A percentile compares a stretch with the other conserved stretches of the same genome.
These are phyloP conservation scores for Cochlearius cochlearius DNA, from an alignment of 2,113 vertebrate genomes.

Conservation along the genomic window DNA sequence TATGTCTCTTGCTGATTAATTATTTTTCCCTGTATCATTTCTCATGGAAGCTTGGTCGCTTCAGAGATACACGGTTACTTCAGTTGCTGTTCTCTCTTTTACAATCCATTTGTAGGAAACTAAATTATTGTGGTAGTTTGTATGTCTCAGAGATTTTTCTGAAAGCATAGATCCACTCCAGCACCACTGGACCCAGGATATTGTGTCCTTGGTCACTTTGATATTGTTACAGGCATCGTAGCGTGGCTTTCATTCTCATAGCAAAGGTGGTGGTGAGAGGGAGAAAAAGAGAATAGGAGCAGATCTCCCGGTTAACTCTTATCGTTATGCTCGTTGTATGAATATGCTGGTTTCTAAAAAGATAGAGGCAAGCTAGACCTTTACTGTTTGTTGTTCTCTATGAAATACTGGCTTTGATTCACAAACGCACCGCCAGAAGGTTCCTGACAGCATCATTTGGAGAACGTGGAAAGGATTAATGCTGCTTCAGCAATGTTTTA, in stretches of 20 bases:
- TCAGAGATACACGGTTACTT: not conserved
- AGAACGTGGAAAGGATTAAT: not conserved
- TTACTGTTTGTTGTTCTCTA: not conserved
- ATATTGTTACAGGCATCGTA: not conserved
- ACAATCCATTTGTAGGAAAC: not conserved
- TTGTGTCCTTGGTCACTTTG: not conserved
- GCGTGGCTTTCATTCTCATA: not conserved
- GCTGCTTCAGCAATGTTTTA: not conserved
- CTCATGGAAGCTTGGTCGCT: not conserved
- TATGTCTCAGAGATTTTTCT: not conserved
- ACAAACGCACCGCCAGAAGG: not conserved
- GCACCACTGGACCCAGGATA: not conserved
- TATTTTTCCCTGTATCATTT: not conserved
- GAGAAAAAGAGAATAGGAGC: not conserved
- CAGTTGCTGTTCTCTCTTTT: not conserved
- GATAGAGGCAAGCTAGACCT: not conserved
- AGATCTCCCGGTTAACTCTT: not conserved
- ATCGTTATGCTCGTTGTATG: not conserved
- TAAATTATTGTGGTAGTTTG: not conserved
- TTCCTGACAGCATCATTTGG: not conserved
- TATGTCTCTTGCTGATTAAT: not conserved
- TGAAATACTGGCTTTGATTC: not conserved
- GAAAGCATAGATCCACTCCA: not conserved
- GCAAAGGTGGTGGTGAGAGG: not conserved
- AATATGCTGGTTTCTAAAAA: not conserved